Conservation (phyloP, 2,888 invertebrate genomes). For the Cheilosia soror region DNA sequence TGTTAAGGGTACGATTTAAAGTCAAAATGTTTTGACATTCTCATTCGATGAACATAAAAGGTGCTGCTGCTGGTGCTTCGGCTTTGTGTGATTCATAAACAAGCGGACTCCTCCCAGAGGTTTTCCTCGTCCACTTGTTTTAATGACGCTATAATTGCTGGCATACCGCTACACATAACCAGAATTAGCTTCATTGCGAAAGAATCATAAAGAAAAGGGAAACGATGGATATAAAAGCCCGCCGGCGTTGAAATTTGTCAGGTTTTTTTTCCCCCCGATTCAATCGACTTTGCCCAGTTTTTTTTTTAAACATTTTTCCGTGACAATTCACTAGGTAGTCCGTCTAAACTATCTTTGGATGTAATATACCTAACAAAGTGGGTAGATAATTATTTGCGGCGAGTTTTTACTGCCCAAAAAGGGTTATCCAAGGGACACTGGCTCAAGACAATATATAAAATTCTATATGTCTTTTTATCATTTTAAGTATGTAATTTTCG, state of each 20-base stretch:
- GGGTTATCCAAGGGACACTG: too few relatives aligned
- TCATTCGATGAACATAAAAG: conserved; percentile 27
- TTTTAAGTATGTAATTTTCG: too few relatives aligned
- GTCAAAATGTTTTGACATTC: conserved; percentile 67
- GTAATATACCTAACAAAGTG: too few relatives aligned
- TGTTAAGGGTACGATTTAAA: conserved; percentile 5
- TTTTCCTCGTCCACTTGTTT: conserved; percentile 65
- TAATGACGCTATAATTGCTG: conserved; percentile 70
- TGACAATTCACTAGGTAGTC: too few relatives aligned
- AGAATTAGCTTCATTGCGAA: conserved; percentile 52
- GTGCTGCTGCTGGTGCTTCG: not conserved
- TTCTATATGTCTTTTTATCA: too few relatives aligned
- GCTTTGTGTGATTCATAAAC: conserved; percentile 61
- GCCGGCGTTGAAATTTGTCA: conserved; percentile 21
- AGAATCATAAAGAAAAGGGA: conserved; percentile 1
- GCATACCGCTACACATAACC: conserved; percentile 53
- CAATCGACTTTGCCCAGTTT: too few relatives aligned
- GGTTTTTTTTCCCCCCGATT: not conserved
- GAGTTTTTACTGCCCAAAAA: too few relatives aligned
- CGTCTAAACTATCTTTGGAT: too few relatives aligned
- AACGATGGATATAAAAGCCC: conserved; percentile 22
- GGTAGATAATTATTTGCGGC: too few relatives aligned
- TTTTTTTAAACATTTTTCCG: too few relatives aligned
- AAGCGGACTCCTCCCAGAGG: conserved; percentile 48
- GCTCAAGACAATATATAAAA: too few relatives aligned